phyloP scores from a whole-genome alignment of 2,797 vertebrate species.

The Tokudaia muenninki region DNA sequence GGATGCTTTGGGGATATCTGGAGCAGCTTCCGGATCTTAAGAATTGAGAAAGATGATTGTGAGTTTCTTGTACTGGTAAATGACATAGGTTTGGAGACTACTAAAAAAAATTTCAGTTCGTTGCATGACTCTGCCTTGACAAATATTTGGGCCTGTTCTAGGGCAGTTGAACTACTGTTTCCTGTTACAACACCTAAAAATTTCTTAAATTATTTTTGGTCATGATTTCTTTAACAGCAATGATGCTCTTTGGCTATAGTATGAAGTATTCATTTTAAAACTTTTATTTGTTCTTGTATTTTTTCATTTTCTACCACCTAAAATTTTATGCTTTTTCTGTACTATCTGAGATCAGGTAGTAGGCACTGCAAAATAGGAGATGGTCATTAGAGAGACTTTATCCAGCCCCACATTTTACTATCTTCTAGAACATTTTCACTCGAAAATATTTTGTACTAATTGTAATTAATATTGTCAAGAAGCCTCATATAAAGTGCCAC shows the following conservation, averaged over 20 bases:
- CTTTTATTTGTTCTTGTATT: slow-evolving; percentile 15
- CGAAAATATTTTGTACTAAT: neutral
- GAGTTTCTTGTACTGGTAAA: neutral
- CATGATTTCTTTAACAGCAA: neutral
- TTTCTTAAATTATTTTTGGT: neutral
- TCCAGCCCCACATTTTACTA: neutral
- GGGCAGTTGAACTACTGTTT: neutral
- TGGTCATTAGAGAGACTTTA: neutral
- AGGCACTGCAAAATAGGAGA: slow-evolving; percentile 4
- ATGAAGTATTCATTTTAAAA: neutral
- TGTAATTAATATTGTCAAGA: slow-evolving; percentile 29
- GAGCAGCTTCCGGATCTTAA: neutral
- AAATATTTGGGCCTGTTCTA: neutral
- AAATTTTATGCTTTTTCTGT: neutral
- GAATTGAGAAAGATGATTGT: neutral
- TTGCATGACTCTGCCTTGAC: neutral
- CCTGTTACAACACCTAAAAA: neutral
- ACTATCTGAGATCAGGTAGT: neutral
- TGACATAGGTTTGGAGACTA: neutral
- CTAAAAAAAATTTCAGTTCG: slow-evolving; percentile 2
- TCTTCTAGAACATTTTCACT: neutral
- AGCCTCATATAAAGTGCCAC: slow-evolving; percentile 9
- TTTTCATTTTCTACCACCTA: neutral
- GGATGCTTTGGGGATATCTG: too few relatives aligned
- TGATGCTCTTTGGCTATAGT: neutral